phyloP scores from a whole-genome alignment of 2,888 invertebrate genomes.

The Epirrita christyi region DNA sequence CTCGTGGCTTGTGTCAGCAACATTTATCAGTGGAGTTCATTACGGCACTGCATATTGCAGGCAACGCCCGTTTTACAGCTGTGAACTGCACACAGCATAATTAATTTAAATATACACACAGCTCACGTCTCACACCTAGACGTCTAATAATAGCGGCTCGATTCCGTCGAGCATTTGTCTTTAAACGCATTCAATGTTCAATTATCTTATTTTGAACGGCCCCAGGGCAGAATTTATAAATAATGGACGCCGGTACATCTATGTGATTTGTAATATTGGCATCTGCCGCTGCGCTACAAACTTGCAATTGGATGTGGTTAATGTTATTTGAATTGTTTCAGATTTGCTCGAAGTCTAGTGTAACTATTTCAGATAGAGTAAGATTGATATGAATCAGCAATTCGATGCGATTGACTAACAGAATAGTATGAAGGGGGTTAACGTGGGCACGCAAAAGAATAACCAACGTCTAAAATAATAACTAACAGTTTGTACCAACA shows the following conservation, averaged over 20 bases:
- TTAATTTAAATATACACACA: constrained; percentile 48
- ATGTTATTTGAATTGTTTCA: constrained; percentile 10
- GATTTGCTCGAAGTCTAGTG: neutral
- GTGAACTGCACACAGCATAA: constrained; percentile 39
- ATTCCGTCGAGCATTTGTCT: constrained; percentile 34
- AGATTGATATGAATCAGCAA: constrained; percentile 8
- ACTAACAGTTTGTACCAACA: constrained; percentile 27
- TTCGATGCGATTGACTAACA: constrained; percentile 11
- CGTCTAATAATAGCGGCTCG: constrained; percentile 46
- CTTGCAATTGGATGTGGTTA: constrained; percentile 3
- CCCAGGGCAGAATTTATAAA: constrained; percentile 10
- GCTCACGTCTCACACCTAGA: constrained; percentile 43
- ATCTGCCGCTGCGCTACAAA: neutral
- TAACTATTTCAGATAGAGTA: neutral
- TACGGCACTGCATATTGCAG: constrained; percentile 25
- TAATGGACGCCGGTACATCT: constrained; percentile 18
- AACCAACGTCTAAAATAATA: constrained; percentile 21
- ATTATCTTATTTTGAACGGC: constrained; percentile 20
- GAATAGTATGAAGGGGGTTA: constrained; percentile 18
- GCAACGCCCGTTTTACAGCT: constrained; percentile 32
- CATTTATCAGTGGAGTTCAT: constrained; percentile 31
- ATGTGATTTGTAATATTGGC: constrained; percentile 15
- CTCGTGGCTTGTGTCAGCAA: constrained; percentile 24
- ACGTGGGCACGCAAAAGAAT: constrained; percentile 24
- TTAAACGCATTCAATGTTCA: constrained; percentile 35